Conservation (phyloP, 1,140 invertebrate genomes). For the Bradysia coprophila region DNA sequence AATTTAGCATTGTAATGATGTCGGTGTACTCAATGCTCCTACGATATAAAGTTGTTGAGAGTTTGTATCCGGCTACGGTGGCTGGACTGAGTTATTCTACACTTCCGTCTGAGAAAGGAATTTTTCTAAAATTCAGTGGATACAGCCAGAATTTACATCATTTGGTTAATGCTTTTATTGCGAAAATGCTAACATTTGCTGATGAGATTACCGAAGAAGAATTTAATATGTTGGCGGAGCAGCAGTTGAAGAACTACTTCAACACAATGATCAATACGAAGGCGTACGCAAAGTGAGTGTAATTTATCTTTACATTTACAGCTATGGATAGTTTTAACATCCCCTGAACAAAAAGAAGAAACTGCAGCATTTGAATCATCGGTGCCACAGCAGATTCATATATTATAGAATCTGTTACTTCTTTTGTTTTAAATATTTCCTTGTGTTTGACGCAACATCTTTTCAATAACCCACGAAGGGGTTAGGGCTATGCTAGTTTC, state of each 20-base stretch:
- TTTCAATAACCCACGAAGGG: too few relatives aligned
- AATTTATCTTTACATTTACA: too few relatives aligned
- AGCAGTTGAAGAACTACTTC: constrained; percentile 43
- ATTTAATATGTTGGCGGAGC: constrained; percentile 46
- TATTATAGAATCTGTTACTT: too few relatives aligned
- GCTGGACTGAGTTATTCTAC: constrained; percentile 45
- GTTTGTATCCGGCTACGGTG: constrained; percentile 55
- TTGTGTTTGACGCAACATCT: too few relatives aligned
- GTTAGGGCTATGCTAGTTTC: too few relatives aligned
- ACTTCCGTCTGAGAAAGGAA: background rate
- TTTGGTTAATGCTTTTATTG: constrained; percentile 40
- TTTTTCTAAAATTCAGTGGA: constrained; percentile 26
- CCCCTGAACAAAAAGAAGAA: too few relatives aligned
- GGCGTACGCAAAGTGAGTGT: constrained; percentile 41
- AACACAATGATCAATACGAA: constrained; percentile 53
- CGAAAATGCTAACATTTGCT: constrained; percentile 34
- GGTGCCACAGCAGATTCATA: too few relatives aligned
- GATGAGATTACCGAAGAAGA: constrained; percentile 30
- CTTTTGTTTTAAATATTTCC: too few relatives aligned
- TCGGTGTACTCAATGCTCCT: constrained; percentile 40
- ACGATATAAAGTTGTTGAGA: constrained; percentile 41
- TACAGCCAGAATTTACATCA: constrained; percentile 29
- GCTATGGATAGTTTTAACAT: too few relatives aligned
- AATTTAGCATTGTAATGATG: too few relatives aligned
- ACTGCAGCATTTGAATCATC: too few relatives aligned